Percentiles rank a stretch among this genome's conserved stretches.
Evolutionary conservation across 2,888 invertebrate genomes (phyloP).

Genomic region (Drosophila infuscata): DNA sequence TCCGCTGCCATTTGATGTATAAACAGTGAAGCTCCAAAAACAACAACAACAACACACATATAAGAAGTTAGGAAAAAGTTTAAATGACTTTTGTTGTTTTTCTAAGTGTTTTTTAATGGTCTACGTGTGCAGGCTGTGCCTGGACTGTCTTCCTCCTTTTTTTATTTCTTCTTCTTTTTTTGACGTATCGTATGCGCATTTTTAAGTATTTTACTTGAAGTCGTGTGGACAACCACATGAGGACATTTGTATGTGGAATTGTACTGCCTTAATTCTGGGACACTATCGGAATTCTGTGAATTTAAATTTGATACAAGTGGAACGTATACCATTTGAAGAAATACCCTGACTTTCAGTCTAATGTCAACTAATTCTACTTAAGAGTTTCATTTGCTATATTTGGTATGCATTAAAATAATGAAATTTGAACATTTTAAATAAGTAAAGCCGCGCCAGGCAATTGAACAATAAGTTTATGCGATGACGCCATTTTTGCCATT

Average conservation of each 20-base stretch:
- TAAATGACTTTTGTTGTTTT: slow-evolving; percentile 81
- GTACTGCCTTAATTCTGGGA: not conserved
- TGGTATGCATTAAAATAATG: slow-evolving; percentile 1
- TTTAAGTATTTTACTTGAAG: slow-evolving; percentile 46
- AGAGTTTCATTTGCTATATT: not conserved
- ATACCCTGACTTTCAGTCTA: not conserved
- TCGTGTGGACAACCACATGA: slow-evolving; percentile 25
- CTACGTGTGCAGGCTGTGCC: slow-evolving; percentile 66
- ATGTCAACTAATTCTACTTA: not conserved
- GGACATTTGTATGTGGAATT: not conserved
- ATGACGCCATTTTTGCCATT: slow-evolving; percentile 26
- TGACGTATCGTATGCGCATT: slow-evolving; percentile 57
- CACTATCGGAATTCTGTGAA: not conserved
- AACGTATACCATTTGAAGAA: not conserved
- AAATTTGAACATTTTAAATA: slow-evolving; percentile 13
- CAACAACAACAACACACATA: slow-evolving; percentile 1
- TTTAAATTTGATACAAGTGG: not conserved
- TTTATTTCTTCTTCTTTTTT: slow-evolving; percentile 4
- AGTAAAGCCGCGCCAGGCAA: not conserved
- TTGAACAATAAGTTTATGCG: not conserved
- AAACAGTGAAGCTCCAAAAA: slow-evolving; percentile 41
- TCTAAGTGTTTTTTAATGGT: slow-evolving; percentile 80
- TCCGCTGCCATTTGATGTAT: slow-evolving; percentile 45
- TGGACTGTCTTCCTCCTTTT: slow-evolving; percentile 10
- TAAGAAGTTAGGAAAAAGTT: slow-evolving; percentile 73